Percentiles rank a stretch among this genome's conserved stretches.
Evolutionary conservation across 2,888 invertebrate species (phyloP).

Genomic region (Nowickia ferox): DNA sequence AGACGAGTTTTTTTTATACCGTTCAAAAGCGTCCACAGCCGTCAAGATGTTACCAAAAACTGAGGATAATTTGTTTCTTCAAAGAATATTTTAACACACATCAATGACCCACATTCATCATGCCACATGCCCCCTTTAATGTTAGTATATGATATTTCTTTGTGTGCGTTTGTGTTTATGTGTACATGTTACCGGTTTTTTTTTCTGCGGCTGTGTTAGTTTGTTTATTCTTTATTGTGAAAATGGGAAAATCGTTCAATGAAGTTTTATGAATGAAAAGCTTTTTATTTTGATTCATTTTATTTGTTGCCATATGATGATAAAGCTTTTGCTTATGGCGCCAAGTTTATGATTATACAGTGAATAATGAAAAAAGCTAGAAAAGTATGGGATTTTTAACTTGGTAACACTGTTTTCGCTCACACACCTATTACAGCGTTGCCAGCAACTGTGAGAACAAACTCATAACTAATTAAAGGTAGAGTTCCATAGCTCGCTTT

Average conservation of each 20-base stretch:
- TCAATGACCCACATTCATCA: neutral
- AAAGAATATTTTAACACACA: neutral
- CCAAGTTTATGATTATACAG: neutral
- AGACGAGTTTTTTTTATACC: neutral
- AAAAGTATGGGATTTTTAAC: too few species aligned
- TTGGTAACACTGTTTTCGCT: too few species aligned
- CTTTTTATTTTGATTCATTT: constrained; percentile 5
- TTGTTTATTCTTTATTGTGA: neutral
- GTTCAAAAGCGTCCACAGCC: neutral
- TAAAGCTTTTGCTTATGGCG: constrained; percentile 5
- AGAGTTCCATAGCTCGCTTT: too few species aligned
- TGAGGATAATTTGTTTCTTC: constrained; percentile 11
- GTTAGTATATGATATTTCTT: neutral
- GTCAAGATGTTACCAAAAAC: constrained; percentile 19
- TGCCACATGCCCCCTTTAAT: too few species aligned
- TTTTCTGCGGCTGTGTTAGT: neutral
- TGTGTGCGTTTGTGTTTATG: neutral
- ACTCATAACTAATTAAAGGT: too few species aligned
- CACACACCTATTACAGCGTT: too few species aligned
- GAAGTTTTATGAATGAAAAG: constrained; percentile 52
- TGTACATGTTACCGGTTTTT: constrained; percentile 3
- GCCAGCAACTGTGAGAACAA: too few species aligned
- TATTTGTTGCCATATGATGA: neutral
- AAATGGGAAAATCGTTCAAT: neutral
- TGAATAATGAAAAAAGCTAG: too few species aligned